These are phyloP conservation scores for Myotis planiceps DNA, from an alignment of 2,797 vertebrate species.

Conservation along the genomic window DNA sequence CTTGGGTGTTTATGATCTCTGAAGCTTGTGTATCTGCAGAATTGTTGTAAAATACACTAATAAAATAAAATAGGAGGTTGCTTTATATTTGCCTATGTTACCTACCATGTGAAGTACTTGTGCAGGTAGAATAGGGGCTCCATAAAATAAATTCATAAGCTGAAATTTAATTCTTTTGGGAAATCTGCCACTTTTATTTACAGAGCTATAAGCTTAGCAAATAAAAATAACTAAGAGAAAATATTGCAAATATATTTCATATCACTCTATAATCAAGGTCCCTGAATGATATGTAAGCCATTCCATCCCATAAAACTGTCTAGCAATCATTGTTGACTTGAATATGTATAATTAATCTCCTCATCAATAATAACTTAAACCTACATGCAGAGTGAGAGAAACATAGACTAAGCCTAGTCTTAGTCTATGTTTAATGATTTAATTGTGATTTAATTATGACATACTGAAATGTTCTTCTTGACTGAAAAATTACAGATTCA, in stretches of 20 bases:
- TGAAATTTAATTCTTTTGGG: constrained; percentile 59
- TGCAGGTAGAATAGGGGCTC: neutral
- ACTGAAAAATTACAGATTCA: neutral
- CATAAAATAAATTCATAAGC: constrained; percentile 62
- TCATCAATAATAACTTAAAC: constrained; percentile 20
- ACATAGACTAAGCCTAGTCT: neutral
- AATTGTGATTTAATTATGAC: neutral
- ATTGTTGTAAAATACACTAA: constrained; percentile 74
- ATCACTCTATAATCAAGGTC: neutral
- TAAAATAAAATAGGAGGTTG: constrained; percentile 69
- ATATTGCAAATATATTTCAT: constrained; percentile 53
- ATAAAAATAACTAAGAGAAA: constrained; percentile 66
- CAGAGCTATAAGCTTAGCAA: constrained; percentile 40
- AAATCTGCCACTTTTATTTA: constrained; percentile 60
- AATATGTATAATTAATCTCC: constrained; percentile 50
- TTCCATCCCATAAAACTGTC: constrained; percentile 14
- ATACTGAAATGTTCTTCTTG: neutral
- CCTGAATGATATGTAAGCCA: neutral
- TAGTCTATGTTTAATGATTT: neutral
- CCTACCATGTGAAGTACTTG: constrained; percentile 33
- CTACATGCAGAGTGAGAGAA: neutral
- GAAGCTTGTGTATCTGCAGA: constrained; percentile 64
- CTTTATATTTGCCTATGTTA: constrained; percentile 71
- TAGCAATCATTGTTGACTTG: constrained; percentile 20
- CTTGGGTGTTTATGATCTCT: constrained; percentile 73